Evolutionary conservation across 2,113 vertebrate species (phyloP), one percentile per base, ranked within the genome.

Genomic region (Eretmodus cyanostictus): DNA sequence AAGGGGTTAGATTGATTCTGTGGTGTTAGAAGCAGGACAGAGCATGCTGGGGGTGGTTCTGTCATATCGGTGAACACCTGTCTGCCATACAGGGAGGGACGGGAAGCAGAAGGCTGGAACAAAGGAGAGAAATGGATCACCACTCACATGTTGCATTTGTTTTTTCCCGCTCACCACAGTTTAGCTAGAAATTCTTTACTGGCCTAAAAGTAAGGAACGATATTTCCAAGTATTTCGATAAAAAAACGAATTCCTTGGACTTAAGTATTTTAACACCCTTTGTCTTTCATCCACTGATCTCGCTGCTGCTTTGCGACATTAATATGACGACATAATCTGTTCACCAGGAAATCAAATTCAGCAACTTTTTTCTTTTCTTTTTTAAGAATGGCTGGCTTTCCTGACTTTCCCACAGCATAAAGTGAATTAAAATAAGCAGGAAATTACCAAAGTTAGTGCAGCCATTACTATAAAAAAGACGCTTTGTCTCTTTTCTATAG

Each of bases 31-130:
- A 91, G 92, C 86, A 82, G 93, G 93, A 82, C 47, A 5, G 83
- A 10, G 66, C 84, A 5, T 14, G 86, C 42, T 54, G 81, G 83
- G 71, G 81, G 87, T 31, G 82, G 51, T 83, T 85, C 11, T 49
- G 89, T 86, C 68, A 76, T 89, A 81, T 87, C 73, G 36, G 36
- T 49, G 80, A 93, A 90, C 94, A 94, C 89, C 94, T 93, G 93
- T 93, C 89, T 6, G 47, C 80, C 71, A 73, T 40, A 11, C 40
- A 66, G 91, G 92, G 92, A 86, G 91, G 89, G 83, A 89, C 5
- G 40, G 57, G 86, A 82, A 91, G 83, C 89, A 94, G 89, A 90
- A 86, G 92, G 92, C 47, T 34, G 17, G 34, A 81, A 73, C 89
- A 78, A 81, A 68, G 87, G 90, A 88, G 81, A 89, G 78, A 89